Base-by-base conservation (phyloP, 2,113 vertebrate genomes). In the Pyxicephalus adspersus region DNA sequence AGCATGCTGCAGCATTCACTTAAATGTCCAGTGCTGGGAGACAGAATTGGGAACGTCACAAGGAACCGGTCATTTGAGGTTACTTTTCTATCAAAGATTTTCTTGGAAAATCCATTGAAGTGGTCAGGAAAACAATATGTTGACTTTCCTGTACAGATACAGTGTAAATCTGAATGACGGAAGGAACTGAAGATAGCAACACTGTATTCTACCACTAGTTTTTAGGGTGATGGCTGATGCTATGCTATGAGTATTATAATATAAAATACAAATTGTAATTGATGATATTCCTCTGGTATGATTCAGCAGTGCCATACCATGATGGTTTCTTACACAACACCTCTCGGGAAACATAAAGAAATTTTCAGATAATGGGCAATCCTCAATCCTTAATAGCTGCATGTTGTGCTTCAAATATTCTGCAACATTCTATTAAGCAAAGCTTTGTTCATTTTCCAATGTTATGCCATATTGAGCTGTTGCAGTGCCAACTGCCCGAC, bases 321-420 rank as follows among this genome's bases (percentile, higher is more conserved):
- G 38, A 45, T 45, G 38, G 15, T 11, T 13, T 45, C 15, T 3
- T 45, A 13, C 34, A 38, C 34, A 9, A 9, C 38, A 13, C 9
- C 38, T 45, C 15, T 11, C 9, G 61, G 19, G 51, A 66, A 52
- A 31, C 55, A 75, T 81, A 52, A 75, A 64, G 80, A 64, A 22
- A 0, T 64, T 76, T 29, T 76, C 81, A 68, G 23, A 70, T 61
- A 17, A 60, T 65, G 45, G 6, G 26, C 75, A 83, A 54, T 0
- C 5, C 63, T 83, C 50, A 2, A 64, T 72, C 25, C 28, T 11
- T 34, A 83, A 50, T 0, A 57, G 65, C 1, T n/a, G 83, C 26
- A 81, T 77, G 65, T 19, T 0, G 25, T 0, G 0, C 68, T 77
- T 55, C 55, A 19, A 17, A 64, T n/a, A 22, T 29, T 38, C 16